Evolutionary conservation across 2,797 vertebrate genomes (phyloP).

Genomic region (Tadarida brasiliensis): DNA sequence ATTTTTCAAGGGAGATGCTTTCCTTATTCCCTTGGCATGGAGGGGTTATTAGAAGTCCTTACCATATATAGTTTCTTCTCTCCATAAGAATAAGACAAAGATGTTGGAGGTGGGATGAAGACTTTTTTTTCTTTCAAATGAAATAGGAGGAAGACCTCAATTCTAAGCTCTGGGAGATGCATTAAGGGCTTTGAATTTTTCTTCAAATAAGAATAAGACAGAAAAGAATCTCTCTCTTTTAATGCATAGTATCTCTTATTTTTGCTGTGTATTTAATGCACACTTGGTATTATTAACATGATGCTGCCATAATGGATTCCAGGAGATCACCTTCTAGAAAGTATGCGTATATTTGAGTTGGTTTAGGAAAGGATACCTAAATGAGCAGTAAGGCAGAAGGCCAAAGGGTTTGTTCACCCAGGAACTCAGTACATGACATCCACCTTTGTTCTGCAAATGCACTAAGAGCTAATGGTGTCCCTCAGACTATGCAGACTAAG

Average conservation of each 20-base stretch:
- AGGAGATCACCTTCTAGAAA: background rate
- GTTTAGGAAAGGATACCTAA: background rate
- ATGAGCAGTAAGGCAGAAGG: background rate
- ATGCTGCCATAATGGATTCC: background rate
- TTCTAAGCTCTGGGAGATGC: slow-evolving; percentile 9
- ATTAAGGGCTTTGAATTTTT: background rate
- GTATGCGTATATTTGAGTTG: background rate
- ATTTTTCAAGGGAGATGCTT: slow-evolving; percentile 6
- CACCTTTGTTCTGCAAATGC: background rate
- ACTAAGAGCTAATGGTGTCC: background rate
- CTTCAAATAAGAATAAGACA: background rate
- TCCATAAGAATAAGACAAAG: slow-evolving; percentile 37
- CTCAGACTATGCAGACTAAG: background rate
- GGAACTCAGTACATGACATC: background rate
- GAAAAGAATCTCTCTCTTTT: background rate
- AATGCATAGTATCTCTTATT: background rate
- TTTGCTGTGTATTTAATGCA: background rate
- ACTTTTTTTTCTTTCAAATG: slow-evolving; percentile 46
- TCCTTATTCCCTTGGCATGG: fast-evolving
- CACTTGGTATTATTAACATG: background rate
- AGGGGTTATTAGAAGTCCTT: slow-evolving; percentile 12
- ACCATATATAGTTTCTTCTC: background rate
- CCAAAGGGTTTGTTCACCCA: background rate
- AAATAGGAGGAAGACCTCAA: background rate
- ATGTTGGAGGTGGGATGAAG: background rate